Evolutionary conservation across 1,140 invertebrate genomes (phyloP), one percentile per base, ranked within the genome.

Genomic region (Teleogryllus occipitalis): DNA sequence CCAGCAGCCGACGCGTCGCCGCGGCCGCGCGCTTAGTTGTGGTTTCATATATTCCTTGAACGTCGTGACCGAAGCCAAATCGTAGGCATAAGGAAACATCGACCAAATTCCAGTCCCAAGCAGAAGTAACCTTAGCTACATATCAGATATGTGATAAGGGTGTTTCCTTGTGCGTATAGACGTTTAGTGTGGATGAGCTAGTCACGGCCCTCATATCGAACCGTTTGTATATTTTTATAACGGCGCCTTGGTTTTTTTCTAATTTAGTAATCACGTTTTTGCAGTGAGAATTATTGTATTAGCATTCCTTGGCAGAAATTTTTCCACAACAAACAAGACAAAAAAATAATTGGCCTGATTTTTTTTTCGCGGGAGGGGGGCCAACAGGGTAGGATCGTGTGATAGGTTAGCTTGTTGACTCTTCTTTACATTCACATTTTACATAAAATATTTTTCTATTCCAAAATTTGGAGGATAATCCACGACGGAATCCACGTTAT

Each of bases 161-260:
- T 65, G 54, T 65, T 65, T 65, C 54, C 54, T 65, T 65, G 54
- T 65, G 54, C 54, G 54, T 7, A 7, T 65, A 65, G 54, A 65
- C 54, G 54, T 65, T 65, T 65, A 65, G 54, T 65, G 54, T 65
- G 54, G 54, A 65, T 65, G 54, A 3, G 54, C 54, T 65, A 65
- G 54, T 65, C 54, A 65, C 54, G 54, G 54, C 54, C 54, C 54
- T 65, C 54, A 65, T 65, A 65, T 65, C 54, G 54, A 65, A 65
- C 54, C 54, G 0, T 18, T 65, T 65, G 54, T 65, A 65, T 65
- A 65, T 65, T 65, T 65, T 65, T 65, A 65, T 65, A 65, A 65
- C 54, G 10, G 54, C 54, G 3, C 54, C 54, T 65, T 65, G 54
- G 49, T 65, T 65, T 14, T 65, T 14, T 65, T 18, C 10, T 65